phyloP scores from a whole-genome alignment of 2,797 vertebrate genomes.

The Hoplostethus atlanticus region DNA sequence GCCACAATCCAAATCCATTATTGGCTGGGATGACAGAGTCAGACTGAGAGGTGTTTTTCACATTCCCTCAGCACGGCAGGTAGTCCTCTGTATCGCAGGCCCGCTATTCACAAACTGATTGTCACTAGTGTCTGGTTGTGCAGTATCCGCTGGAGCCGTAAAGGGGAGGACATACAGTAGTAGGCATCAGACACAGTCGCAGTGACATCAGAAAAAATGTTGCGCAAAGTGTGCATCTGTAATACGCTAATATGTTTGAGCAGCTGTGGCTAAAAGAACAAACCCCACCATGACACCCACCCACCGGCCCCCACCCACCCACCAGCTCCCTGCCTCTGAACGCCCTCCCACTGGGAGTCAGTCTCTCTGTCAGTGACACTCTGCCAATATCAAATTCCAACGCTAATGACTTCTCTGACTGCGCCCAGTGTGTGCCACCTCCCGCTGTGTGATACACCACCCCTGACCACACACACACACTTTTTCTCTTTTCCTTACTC shows the following conservation, averaged over 20 bases:
- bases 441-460: slow-evolving; percentile 30
- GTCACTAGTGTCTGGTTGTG: no score
- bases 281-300: background rate
- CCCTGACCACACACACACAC: slow-evolving; percentile 12
- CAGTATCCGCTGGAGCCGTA: no score
- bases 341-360: slow-evolving; percentile 44
- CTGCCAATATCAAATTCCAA: slow-evolving; percentile 62
- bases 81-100: slow-evolving; percentile 25
- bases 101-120: slow-evolving; percentile 25
- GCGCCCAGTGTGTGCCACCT: slow-evolving; percentile 32
- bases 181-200: background rate
- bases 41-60: slow-evolving; percentile 43
- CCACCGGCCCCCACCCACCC: slow-evolving; percentile 9
- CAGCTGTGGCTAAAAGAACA: slow-evolving; percentile 29
- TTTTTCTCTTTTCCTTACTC: slow-evolving; percentile 9
- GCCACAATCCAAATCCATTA: slow-evolving; percentile 59
- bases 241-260: slow-evolving; percentile 3
- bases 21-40: slow-evolving; percentile 55
- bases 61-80: slow-evolving; percentile 46
- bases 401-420: slow-evolving; percentile 58
- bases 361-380: slow-evolving; percentile 36
- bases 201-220: slow-evolving; percentile 4
- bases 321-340: slow-evolving; percentile 45
- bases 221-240: slow-evolving; percentile 38
- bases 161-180: background rate